phyloP scores from a whole-genome alignment of 92 coral and sea anemone genomes.

The Porites evermanni region DNA sequence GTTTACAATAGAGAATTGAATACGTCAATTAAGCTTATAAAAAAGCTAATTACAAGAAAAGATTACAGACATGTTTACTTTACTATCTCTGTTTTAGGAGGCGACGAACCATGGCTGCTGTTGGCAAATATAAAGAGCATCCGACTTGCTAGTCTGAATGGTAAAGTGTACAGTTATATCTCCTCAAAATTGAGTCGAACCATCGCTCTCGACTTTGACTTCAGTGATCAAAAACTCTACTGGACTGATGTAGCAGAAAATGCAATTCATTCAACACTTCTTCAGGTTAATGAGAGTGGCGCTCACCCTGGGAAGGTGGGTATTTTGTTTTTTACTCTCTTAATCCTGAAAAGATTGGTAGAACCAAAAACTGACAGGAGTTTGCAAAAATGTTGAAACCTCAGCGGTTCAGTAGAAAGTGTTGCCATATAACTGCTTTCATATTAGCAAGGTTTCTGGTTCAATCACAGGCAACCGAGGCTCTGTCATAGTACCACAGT shows the following conservation, averaged over 20 bases:
- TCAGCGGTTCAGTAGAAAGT: too few relatives aligned
- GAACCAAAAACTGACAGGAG: neutral
- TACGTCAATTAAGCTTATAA: neutral
- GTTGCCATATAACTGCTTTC: too few relatives aligned
- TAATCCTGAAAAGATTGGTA: neutral
- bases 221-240: slow-evolving; percentile 64
- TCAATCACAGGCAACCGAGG: too few relatives aligned
- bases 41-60: too few relatives aligned
- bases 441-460: too few relatives aligned
- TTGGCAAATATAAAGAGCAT: slow-evolving; percentile 79
- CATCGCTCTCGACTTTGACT: slow-evolving; percentile 88
- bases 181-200: slow-evolving; percentile 73
- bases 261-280: slow-evolving; percentile 67
- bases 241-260: slow-evolving; percentile 89
- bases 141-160: slow-evolving; percentile 63
- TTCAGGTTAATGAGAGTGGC: slow-evolving; percentile 13
- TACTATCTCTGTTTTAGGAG: slow-evolving; percentile 46
- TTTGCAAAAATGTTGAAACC: too few relatives aligned
- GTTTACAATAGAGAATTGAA: neutral
- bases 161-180: slow-evolving; percentile 53
- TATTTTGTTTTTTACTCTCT: neutral
- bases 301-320: slow-evolving; percentile 41
- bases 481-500: too few relatives aligned
- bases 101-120: slow-evolving; percentile 71
- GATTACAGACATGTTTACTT: neutral